Evolutionary conservation across 2,113 vertebrate species (phyloP).

Genomic region (Burhinus oedicnemus): DNA sequence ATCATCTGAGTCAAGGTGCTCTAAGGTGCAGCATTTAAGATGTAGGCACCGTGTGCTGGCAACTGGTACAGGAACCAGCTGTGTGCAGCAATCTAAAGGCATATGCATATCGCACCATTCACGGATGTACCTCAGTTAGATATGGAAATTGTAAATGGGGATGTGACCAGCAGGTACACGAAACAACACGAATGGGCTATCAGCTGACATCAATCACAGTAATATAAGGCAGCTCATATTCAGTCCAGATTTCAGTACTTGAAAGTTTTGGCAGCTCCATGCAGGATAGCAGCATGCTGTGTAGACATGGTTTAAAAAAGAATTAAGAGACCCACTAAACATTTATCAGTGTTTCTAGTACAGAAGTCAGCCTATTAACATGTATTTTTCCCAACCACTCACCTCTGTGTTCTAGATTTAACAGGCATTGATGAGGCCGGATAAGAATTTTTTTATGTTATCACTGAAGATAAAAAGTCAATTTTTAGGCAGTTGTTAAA

Average conservation of each 20-base stretch:
- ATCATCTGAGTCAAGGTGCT: neutral
- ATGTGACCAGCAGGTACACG: neutral
- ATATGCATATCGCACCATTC: fast-evolving
- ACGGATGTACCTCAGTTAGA: neutral
- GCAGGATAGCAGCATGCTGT: neutral
- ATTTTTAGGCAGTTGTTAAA: neutral
- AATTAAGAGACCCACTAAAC: neutral
- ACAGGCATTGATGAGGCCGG: neutral
- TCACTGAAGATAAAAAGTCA: neutral
- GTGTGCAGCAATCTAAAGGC: neutral
- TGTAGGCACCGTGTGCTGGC: neutral
- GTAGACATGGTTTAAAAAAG: neutral
- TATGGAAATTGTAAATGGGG: neutral
- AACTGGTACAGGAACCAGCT: neutral
- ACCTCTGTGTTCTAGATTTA: neutral
- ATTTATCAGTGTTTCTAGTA: neutral
- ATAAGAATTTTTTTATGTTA: neutral
- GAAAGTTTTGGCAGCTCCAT: neutral
- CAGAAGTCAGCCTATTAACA: neutral
- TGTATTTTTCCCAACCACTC: neutral
- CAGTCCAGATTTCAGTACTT: neutral
- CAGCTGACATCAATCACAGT: neutral
- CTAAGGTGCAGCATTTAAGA: neutral
- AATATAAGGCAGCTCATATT: neutral
- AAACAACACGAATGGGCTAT: neutral